These are phyloP conservation scores for Phalacrocorax brasilianus DNA, from an alignment of 2,113 vertebrate species.

Conservation along the genomic window DNA sequence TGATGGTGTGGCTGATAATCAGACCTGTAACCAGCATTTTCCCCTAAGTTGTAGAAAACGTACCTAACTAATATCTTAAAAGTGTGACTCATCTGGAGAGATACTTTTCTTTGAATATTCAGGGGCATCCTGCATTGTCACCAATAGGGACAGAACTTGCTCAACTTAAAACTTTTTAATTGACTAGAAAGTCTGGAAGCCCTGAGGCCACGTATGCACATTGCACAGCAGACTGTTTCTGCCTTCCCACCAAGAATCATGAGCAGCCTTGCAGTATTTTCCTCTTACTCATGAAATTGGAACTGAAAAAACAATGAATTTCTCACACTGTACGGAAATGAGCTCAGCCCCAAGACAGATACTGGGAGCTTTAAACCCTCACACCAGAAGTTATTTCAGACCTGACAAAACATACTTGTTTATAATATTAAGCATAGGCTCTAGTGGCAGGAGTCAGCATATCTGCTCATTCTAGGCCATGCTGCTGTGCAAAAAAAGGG, in stretches of 20 bases:
- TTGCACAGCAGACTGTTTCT: neutral
- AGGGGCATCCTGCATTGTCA: neutral
- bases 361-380: neutral
- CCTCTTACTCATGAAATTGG: slow-evolving; percentile 34
- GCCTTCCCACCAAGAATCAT: slow-evolving; percentile 25
- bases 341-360: slow-evolving; percentile 40
- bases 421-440: slow-evolving; percentile 2
- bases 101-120: neutral
- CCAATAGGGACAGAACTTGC: neutral
- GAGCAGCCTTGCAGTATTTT: slow-evolving; percentile 21
- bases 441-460: neutral
- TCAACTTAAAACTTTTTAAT: slow-evolving; percentile 53
- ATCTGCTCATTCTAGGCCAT: neutral
- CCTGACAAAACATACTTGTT: slow-evolving; percentile 11
- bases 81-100: neutral
- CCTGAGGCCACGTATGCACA: slow-evolving; percentile 29
- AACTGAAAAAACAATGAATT: slow-evolving; percentile 19
- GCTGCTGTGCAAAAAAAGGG: neutral
- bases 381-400: slow-evolving; percentile 21
- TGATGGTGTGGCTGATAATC: rapidly evolving
- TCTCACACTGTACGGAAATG: slow-evolving; percentile 55
- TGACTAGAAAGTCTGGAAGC: slow-evolving; percentile 43
- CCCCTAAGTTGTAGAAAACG: neutral
- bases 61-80: neutral
- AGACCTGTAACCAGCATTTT: neutral